phyloP scores from a whole-genome alignment of 1,140 invertebrate genomes.

The Drosophila sp. region DNA sequence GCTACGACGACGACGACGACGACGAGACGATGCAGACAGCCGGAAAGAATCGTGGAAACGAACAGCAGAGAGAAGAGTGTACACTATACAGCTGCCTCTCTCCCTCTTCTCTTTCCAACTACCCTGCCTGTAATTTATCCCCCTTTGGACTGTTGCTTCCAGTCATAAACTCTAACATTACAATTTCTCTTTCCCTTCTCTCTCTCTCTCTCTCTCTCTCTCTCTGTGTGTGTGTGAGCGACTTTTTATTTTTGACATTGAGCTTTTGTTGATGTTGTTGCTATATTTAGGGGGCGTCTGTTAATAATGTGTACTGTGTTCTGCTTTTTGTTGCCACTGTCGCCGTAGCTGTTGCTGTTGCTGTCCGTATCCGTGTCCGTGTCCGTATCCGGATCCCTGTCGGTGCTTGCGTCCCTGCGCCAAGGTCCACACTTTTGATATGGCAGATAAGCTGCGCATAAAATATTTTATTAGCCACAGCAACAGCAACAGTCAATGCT shows the following conservation, averaged over 20 bases:
- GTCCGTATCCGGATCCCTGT: neutral
- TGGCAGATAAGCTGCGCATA: slow-evolving; percentile 76
- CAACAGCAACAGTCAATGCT: slow-evolving; percentile 3
- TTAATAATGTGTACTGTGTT: slow-evolving; percentile 69
- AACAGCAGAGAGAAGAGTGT: slow-evolving; percentile 27
- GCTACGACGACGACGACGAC: slow-evolving; percentile 16
- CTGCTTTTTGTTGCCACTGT: slow-evolving; percentile 54
- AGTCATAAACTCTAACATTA: slow-evolving; percentile 76
- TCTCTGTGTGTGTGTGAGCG: slow-evolving; percentile 43
- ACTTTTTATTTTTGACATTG: slow-evolving; percentile 75
- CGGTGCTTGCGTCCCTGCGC: neutral
- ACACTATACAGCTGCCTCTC: slow-evolving; percentile 1
- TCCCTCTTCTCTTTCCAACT: neutral
- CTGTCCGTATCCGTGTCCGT: neutral
- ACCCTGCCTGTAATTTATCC: slow-evolving; percentile 7
- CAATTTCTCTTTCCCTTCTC: slow-evolving; percentile 42
- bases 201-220: no score
- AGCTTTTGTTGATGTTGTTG: slow-evolving; percentile 68
- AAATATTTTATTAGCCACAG: slow-evolving; percentile 78
- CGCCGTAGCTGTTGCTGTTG: neutral
- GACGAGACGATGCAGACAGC: slow-evolving; percentile 25
- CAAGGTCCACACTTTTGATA: slow-evolving; percentile 72
- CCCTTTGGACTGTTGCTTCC: slow-evolving; percentile 67
- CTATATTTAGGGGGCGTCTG: slow-evolving; percentile 48
- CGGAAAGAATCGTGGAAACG: slow-evolving; percentile 18